Conservation (phyloP, 2,888 invertebrate species). For the Dolichomitus sp. region DNA sequence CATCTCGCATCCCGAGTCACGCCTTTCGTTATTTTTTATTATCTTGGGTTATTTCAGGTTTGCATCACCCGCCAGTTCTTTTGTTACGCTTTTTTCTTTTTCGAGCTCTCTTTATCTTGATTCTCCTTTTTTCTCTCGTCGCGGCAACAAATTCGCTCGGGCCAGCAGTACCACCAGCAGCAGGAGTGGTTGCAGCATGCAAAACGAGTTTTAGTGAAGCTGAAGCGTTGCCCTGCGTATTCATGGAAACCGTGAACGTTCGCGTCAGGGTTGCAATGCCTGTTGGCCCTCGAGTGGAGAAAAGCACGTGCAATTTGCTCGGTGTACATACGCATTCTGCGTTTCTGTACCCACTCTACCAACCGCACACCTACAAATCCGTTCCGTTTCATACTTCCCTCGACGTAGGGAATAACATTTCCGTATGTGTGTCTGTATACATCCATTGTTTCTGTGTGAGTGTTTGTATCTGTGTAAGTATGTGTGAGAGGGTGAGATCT, state of each 20-base stretch:
- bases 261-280: constrained; percentile 26
- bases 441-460: background rate
- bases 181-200: constrained; percentile 21
- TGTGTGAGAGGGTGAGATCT: background rate
- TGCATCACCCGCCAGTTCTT: background rate
- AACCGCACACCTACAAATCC: constrained; percentile 5
- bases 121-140: constrained; percentile 19
- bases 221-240: constrained; percentile 44
- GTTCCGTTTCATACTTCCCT: constrained; percentile 35
- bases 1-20: background rate
- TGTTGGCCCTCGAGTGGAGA: constrained; percentile 26
- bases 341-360: constrained; percentile 9
- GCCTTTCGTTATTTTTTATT: constrained; percentile 22
- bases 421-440: background rate
- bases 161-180: constrained; percentile 18
- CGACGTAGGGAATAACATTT: constrained; percentile 27
- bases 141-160: constrained; percentile 17
- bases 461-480: background rate
- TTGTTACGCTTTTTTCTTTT: background rate
- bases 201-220: constrained; percentile 51
- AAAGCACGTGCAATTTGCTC: constrained; percentile 51
- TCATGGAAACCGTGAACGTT: constrained; percentile 45
- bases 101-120: background rate
- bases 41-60: constrained; percentile 13
- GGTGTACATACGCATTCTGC: constrained; percentile 27